A percentile compares a stretch with the other conserved stretches of the same genome.
These are phyloP conservation scores for Amphipyra berbera DNA, from an alignment of 2,888 invertebrate species.

Conservation along the genomic window DNA sequence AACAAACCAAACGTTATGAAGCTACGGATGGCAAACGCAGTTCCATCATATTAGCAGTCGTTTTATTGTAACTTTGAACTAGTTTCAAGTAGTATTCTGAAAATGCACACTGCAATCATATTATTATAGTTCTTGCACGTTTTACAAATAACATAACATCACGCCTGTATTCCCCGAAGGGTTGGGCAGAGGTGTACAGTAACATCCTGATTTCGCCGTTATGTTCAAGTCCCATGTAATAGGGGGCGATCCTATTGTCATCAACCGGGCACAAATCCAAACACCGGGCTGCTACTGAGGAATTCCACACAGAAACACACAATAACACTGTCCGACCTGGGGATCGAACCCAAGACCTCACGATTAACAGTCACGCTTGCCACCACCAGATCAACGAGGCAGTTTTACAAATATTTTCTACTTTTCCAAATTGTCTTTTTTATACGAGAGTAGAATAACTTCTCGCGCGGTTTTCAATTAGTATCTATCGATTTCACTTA, in stretches of 20 bases:
- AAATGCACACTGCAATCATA: constrained; percentile 4
- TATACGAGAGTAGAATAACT: constrained; percentile 1
- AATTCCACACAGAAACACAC: too few species aligned
- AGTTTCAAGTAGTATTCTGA: background rate
- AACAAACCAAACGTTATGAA: constrained; percentile 24
- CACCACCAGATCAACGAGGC: too few species aligned
- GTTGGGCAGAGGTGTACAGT: too few species aligned
- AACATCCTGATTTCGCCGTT: too few species aligned
- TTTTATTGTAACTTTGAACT: background rate
- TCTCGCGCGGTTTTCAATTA: constrained; percentile 22
- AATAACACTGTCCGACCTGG: too few species aligned
- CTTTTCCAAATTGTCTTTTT: constrained; percentile 12
- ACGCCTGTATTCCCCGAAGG: too few species aligned
- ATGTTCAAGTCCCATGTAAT: too few species aligned
- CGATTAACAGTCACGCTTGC: too few species aligned
- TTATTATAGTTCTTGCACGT: constrained; percentile 8
- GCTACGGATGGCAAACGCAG: constrained; percentile 4
- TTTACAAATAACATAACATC: constrained; percentile 16
- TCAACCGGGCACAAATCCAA: too few species aligned
- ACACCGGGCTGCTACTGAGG: too few species aligned
- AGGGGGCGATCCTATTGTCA: too few species aligned
- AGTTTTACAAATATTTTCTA: constrained; percentile 12
- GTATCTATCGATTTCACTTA: constrained; percentile 47
- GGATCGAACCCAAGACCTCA: too few species aligned
- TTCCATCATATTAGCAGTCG: background rate